Base-by-base conservation (phyloP, 2,888 invertebrate species). In the Nycteola revayana region DNA sequence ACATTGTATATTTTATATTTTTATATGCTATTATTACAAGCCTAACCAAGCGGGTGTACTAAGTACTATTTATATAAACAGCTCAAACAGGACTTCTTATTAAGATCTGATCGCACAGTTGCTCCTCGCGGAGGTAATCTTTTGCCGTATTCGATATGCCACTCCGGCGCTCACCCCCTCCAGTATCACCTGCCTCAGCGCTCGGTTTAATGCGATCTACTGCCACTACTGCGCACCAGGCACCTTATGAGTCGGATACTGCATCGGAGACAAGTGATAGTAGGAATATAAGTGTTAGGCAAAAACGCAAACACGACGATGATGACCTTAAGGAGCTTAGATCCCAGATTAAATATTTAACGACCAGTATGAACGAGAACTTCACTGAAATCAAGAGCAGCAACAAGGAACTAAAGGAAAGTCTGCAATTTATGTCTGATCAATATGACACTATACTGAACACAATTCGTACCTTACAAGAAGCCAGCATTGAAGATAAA, bases 171-270 rank as follows among this genome's bases (percentile, higher is more conserved):
- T 18, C 18, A 3, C 18, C 18, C 6, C 18, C 18, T 3, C 18
- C 18, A 5, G 6, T 6, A 3, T 18, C 18, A 18, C 18, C 18
- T 18, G 18, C 18, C 6, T 6, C 18, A 3, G 18, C 4, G 4
- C 18, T 18, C 18, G 18, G 18, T 6, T 6, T 18, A 5, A n/a
- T n/a, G n/a, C n/a, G n/a, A n/a, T n/a, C n/a, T n/a, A 18, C 18
- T 5, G 4, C 6, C 18, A 18, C 3, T 18, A 6, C 3, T 3
- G 18, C 6, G 6, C 18, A 6, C 6, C 4, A 3, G 18, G 10
- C n/a, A n/a, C n/a, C n/a, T 18, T 18, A 2, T 24, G 25, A 31
- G 10, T 30, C 30, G 6, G 30, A 30, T 17, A 30, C 24, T n/a
- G 18, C 30, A 24, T 22, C 23, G 10, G 29, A 29, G 23, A 22